Conservation (phyloP, 1,140 invertebrate species). For the Papilio polytes region DNA sequence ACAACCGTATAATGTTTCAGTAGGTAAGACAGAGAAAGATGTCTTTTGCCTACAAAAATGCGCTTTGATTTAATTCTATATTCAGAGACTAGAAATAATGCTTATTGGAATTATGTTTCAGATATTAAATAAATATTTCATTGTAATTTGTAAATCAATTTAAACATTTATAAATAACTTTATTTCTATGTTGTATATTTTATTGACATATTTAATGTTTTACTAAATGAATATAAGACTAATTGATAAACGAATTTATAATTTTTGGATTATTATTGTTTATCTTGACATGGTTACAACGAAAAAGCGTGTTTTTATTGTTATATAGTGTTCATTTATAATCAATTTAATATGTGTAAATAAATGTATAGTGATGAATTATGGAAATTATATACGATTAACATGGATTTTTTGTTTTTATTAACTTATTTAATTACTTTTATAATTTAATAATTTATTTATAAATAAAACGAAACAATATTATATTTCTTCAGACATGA, state of each 20-base stretch:
- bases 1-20: too few species aligned
- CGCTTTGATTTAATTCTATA: too few species aligned
- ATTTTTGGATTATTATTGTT: conserved; percentile 2
- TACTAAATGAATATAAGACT: conserved; percentile 7
- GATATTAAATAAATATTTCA: too few species aligned
- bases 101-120: too few species aligned
- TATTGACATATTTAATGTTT: conserved; percentile 16
- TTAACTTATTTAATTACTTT: not conserved
- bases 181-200: not conserved
- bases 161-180: not conserved
- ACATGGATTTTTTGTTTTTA: conserved; percentile 30
- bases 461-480: not conserved
- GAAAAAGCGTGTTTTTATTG: conserved; percentile 27
- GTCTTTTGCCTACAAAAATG: too few species aligned
- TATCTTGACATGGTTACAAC: not conserved
- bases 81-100: too few species aligned
- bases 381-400: conserved; percentile 1
- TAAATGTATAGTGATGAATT: conserved; percentile 22
- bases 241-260: conserved; percentile 13
- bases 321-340: conserved; percentile 26
- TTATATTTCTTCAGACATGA: conserved; percentile 47
- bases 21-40: too few species aligned
- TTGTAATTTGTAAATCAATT: too few species aligned
- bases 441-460: too few species aligned
- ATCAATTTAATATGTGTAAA: conserved; percentile 30